Evolutionary conservation across 2,113 vertebrate species (phyloP).

Genomic region (Bungarus multicinctus): DNA sequence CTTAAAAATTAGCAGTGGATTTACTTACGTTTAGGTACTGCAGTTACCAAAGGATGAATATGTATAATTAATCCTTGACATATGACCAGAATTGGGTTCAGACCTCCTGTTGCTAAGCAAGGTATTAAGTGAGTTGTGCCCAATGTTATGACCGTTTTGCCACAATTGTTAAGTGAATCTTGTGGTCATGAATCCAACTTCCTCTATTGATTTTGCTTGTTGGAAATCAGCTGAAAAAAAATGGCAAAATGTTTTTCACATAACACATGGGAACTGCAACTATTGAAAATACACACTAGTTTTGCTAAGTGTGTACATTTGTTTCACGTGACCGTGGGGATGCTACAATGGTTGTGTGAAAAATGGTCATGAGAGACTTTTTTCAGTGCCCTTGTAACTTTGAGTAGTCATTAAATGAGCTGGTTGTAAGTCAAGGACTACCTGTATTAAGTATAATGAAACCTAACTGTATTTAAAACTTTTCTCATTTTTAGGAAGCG

Average conservation of each 20-base stretch:
- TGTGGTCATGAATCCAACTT: no score
- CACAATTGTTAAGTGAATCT: no score
- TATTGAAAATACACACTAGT: no score
- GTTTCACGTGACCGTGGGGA: background rate
- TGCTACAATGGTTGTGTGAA: background rate
- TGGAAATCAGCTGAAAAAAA: no score
- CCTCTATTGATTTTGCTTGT: no score
- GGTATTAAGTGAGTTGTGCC: no score
- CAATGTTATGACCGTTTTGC: no score
- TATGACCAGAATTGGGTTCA: no score
- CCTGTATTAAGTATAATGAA: background rate
- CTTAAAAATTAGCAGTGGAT: background rate
- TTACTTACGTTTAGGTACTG: background rate
- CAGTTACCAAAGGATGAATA: background rate
- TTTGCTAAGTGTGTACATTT: no score
- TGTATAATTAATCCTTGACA: background rate
- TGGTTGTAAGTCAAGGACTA: background rate
- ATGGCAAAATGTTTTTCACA: no score
- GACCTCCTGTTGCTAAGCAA: no score
- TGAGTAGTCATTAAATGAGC: background rate
- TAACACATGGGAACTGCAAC: no score
- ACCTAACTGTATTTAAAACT: background rate
- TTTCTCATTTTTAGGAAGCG: slow-evolving; percentile 31
- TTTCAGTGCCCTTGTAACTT: background rate
- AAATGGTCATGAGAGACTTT: background rate